Percentiles rank a stretch among this genome's conserved stretches.
phyloP scores from a whole-genome alignment of 2,888 invertebrate species.

The Rhingia campestris region DNA sequence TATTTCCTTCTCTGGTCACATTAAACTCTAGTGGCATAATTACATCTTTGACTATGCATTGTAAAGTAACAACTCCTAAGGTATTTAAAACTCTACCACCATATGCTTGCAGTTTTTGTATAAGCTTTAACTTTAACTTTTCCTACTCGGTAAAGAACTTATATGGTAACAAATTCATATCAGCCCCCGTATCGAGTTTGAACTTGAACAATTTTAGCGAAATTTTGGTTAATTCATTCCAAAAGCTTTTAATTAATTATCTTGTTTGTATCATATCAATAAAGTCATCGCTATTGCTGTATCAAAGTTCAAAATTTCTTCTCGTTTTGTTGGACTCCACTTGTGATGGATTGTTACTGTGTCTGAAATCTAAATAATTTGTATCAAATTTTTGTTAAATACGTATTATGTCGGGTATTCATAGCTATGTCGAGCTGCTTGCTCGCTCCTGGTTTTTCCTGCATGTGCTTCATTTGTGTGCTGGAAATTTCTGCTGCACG shows the following conservation, averaged over 20 bases:
- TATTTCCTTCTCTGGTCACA: not conserved
- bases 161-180: not conserved
- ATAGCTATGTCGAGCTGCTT: not conserved
- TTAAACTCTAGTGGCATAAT: not conserved
- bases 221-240: not conserved
- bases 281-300: not conserved
- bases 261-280: not conserved
- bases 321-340: not conserved
- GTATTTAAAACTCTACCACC: too few relatives aligned
- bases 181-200: not conserved
- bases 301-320: not conserved
- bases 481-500: conserved; percentile 30
- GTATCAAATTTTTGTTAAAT: too few relatives aligned
- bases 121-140: too few relatives aligned
- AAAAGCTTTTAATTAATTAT: not conserved
- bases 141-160: too few relatives aligned
- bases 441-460: not conserved
- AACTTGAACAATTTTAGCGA: not conserved
- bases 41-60: not conserved
- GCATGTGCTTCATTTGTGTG: conserved; percentile 1
- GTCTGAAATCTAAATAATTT: not conserved
- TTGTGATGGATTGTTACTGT: not conserved
- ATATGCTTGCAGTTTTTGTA: too few relatives aligned
- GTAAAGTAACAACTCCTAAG: not conserved
- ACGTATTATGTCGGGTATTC: too few relatives aligned